phyloP scores from a whole-genome alignment of 2,797 vertebrate genomes.

The Gallirallus australis region DNA sequence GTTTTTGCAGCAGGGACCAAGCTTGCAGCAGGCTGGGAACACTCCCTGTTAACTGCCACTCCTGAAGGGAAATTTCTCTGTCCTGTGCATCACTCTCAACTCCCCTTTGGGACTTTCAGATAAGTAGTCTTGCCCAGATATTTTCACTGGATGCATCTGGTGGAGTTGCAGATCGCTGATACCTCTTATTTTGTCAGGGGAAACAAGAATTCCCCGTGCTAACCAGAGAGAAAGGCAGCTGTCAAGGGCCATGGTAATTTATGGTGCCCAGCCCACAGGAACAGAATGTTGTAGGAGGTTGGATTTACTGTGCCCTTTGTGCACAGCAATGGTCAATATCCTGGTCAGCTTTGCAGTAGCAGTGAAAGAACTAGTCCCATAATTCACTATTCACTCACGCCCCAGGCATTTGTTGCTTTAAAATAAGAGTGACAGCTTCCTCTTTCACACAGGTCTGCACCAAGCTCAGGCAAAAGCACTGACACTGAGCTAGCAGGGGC shows the following conservation, averaged over 20 bases:
- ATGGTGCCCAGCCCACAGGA: background rate
- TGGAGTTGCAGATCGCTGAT: background rate
- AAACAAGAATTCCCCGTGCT: background rate
- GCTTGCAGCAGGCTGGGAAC: background rate
- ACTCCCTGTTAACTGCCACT: background rate
- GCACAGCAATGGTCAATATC: background rate
- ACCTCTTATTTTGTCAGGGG: fast-evolving
- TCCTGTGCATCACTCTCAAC: fast-evolving
- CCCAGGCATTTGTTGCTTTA: fast-evolving
- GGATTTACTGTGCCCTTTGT: background rate
- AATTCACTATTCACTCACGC: background rate
- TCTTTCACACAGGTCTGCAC: background rate
- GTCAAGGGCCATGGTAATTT: background rate
- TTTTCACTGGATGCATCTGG: background rate
- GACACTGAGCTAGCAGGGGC: fast-evolving
- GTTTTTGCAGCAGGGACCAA: background rate
- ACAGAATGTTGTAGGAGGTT: background rate
- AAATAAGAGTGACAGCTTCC: background rate
- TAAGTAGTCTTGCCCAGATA: background rate
- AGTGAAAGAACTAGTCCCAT: background rate
- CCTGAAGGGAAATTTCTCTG: background rate
- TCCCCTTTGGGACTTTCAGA: background rate
- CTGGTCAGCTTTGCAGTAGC: background rate
- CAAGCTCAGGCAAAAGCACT: background rate
- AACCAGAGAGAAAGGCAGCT: background rate